Evolutionary conservation across 2,113 vertebrate species (phyloP).

Genomic region (Panurus biarmicus): DNA sequence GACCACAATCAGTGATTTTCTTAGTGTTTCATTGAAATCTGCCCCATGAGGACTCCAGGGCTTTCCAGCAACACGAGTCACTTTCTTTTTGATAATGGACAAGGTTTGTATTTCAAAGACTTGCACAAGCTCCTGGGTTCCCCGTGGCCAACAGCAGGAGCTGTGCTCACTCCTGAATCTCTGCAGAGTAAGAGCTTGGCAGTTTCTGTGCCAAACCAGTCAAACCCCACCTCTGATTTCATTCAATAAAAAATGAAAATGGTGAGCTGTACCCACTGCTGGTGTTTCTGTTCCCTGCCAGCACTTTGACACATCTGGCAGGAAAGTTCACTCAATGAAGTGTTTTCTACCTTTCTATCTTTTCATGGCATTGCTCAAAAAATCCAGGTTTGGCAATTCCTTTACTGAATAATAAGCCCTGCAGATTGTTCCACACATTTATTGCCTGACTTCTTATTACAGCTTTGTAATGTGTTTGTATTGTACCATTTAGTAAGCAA

Average conservation of each 20-base stretch:
- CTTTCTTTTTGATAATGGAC: background rate
- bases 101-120: background rate
- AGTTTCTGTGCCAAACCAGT: background rate
- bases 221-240: background rate
- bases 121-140: background rate
- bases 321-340: background rate
- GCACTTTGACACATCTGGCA: conserved; percentile 71
- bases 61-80: background rate
- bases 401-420: background rate
- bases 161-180: background rate
- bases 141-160: background rate
- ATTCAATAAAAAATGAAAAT: background rate
- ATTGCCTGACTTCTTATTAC: background rate
- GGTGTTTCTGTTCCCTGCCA: conserved; percentile 18
- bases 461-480: background rate
- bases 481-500: background rate
- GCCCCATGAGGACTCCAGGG: background rate
- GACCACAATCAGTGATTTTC: background rate
- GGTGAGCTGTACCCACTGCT: background rate
- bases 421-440: background rate
- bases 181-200: background rate
- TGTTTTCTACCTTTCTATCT: background rate
- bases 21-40: background rate
- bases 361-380: background rate
- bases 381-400: background rate